Percentiles rank a stretch among this genome's conserved stretches.
Conservation (phyloP, 2,113 vertebrate genomes). For the Tragelaphus imberbis region DNA sequence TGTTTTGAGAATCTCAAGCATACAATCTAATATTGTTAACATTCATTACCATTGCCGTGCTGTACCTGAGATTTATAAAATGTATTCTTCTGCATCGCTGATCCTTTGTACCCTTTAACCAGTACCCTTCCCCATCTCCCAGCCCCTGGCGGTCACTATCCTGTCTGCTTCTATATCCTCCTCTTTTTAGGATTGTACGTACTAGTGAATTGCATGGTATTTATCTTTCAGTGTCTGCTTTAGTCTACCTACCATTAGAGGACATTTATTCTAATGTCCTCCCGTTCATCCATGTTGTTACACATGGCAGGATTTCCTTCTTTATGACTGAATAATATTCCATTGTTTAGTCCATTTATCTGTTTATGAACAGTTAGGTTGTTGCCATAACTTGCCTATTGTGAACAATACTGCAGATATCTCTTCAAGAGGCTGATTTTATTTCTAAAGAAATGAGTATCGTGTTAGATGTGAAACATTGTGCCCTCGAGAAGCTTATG, state of each 20-base stretch:
- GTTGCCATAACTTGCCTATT: not conserved
- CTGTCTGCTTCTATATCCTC: not conserved
- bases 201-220: not conserved
- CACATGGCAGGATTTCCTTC: not conserved
- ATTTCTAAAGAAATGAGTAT: not conserved
- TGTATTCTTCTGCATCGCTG: not conserved
- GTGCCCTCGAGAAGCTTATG: not conserved
- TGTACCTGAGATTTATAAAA: not conserved
- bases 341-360: not conserved
- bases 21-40: not conserved
- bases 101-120: not conserved
- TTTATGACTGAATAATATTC: not conserved
- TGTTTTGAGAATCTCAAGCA: not conserved
- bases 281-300: not conserved
- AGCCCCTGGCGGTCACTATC: not conserved
- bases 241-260: not conserved
- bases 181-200: not conserved
- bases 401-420: not conserved
- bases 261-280: not conserved
- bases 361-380: not conserved
- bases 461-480: not conserved
- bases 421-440: not conserved
- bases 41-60: accelerated
- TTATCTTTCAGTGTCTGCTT: not conserved
- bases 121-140: not conserved